These are phyloP conservation scores for Antechinus flavipes DNA, from an alignment of 2,113 vertebrate genomes.

Conservation along the genomic window DNA sequence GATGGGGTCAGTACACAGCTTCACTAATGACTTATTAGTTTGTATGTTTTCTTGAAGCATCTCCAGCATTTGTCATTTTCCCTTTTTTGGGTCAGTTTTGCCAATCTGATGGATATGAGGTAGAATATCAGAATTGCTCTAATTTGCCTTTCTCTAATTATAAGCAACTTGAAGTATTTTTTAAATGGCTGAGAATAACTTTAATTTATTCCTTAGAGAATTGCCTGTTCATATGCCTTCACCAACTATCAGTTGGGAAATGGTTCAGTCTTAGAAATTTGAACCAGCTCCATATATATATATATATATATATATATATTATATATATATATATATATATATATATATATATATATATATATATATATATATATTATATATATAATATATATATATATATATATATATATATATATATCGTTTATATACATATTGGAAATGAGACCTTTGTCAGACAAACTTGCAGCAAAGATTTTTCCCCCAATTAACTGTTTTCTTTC, in stretches of 20 bases:
- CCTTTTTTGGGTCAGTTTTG: not conserved
- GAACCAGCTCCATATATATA: not conserved
- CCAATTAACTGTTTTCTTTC: not conserved
- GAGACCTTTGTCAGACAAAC: not conserved
- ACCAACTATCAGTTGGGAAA: not conserved
- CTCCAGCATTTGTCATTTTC: not conserved
- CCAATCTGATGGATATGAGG: not conserved
- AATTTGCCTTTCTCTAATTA: not conserved
- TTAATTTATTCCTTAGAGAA: not conserved
- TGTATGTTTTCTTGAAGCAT: not conserved
- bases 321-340: too few species aligned
- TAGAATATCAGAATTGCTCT: not conserved
- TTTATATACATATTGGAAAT: not conserved
- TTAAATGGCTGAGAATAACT: not conserved
- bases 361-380: too few species aligned
- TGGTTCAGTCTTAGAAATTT: not conserved
- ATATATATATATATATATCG: not conserved
- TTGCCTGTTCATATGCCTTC: not conserved
- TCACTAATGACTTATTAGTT: not conserved
- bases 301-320: too few species aligned
- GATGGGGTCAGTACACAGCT: not conserved
- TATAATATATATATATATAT: too few species aligned
- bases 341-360: too few species aligned
- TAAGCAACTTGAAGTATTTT: not conserved
- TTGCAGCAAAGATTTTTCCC: not conserved